Conservation (phyloP, 2,888 invertebrate species). For the Girardia tigrina region DNA sequence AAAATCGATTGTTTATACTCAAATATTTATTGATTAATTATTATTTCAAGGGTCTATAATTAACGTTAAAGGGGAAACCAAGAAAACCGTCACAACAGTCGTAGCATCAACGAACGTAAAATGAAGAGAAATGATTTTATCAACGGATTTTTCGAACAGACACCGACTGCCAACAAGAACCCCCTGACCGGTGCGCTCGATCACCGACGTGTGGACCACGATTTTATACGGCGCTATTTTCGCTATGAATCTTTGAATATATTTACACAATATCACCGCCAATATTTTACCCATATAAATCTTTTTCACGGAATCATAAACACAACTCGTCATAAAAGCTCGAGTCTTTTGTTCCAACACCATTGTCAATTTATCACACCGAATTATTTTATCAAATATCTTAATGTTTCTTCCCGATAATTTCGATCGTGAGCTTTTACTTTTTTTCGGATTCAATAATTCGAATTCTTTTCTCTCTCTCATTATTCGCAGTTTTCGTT, state of each 20-base stretch:
- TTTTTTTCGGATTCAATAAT: background rate
- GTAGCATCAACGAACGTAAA: background rate
- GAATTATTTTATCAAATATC: background rate
- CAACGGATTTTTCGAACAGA: background rate
- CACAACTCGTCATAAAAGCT: background rate
- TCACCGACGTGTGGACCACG: background rate
- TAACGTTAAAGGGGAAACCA: too few species aligned
- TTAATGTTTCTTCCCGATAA: background rate
- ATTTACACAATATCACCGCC: background rate
- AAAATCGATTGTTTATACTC: too few species aligned
- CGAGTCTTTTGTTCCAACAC: background rate
- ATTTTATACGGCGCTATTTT: background rate
- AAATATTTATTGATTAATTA: too few species aligned
- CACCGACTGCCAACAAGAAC: background rate
- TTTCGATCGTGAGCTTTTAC: background rate
- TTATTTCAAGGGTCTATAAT: too few species aligned
- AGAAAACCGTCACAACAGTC: background rate
- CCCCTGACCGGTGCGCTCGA: background rate
- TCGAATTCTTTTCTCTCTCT: background rate
- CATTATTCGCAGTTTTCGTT: background rate
- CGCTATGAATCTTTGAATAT: background rate
- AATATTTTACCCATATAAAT: background rate
- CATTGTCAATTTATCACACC: background rate
- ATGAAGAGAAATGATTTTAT: background rate
- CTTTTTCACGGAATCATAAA: background rate